Evolutionary conservation across 2,888 invertebrate species (phyloP).

Genomic region (Diogma glabrata): DNA sequence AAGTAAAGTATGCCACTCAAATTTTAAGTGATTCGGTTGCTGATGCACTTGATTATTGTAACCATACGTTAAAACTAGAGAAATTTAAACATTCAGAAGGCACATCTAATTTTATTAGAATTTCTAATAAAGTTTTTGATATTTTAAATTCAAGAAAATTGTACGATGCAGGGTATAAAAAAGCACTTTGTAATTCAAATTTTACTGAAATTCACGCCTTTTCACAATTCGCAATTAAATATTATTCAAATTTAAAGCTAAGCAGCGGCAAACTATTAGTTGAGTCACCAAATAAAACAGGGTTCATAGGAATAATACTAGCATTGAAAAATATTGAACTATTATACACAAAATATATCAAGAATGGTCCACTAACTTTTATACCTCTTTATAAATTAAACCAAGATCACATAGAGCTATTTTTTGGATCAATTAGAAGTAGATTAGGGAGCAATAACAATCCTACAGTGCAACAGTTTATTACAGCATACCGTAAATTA

Average conservation of each 20-base stretch:
- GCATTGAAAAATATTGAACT: slow-evolving; percentile 12
- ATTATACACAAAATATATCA: slow-evolving; percentile 1
- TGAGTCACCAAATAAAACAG: slow-evolving; percentile 12
- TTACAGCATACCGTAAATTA: slow-evolving; percentile 13
- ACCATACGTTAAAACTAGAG: slow-evolving; percentile 16
- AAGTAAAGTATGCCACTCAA: slow-evolving; percentile 13
- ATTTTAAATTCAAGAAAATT: slow-evolving; percentile 20
- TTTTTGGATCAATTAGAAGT: slow-evolving; percentile 18
- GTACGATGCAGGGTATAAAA: neutral
- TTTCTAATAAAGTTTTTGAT: slow-evolving; percentile 22
- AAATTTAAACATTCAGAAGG: slow-evolving; percentile 18
- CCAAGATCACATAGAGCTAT: slow-evolving; percentile 21
- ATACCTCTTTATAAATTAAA: slow-evolving; percentile 19
- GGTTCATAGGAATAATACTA: slow-evolving; percentile 16
- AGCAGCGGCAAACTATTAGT: neutral
- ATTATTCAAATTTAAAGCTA: slow-evolving; percentile 10
- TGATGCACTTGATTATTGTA: slow-evolving; percentile 21
- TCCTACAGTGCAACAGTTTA: neutral
- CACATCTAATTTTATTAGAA: slow-evolving; percentile 19
- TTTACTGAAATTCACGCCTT: slow-evolving; percentile 16
- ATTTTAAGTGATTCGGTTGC: slow-evolving; percentile 21
- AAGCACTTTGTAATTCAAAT: slow-evolving; percentile 5
- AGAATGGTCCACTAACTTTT: slow-evolving; percentile 13
- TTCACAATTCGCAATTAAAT: slow-evolving; percentile 6
- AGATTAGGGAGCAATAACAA: slow-evolving; percentile 19